These are phyloP conservation scores for Diadumene lineata DNA, from an alignment of 92 coral and sea anemone genomes.

Conservation along the genomic window DNA sequence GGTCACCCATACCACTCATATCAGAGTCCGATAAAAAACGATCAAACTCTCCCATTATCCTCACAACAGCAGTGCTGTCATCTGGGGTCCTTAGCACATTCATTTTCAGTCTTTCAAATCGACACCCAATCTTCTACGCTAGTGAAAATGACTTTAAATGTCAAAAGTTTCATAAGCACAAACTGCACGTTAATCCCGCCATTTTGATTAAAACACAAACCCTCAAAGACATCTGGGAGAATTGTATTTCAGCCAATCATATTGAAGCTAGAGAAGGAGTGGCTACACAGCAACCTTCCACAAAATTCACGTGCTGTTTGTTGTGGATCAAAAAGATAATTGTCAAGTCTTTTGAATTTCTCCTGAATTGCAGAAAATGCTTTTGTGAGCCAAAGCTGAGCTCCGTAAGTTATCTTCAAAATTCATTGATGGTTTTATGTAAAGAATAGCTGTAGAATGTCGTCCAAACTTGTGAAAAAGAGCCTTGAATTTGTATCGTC, in stretches of 20 bases:
- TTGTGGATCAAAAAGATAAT: too few relatives aligned
- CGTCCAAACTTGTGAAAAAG: conserved; percentile 83
- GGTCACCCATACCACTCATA: conserved; percentile 35
- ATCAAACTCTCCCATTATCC: conserved; percentile 89
- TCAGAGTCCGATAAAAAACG: conserved; percentile 69
- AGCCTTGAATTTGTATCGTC: conserved; percentile 72
- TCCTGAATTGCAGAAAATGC: neutral
- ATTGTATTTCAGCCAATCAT: conserved; percentile 37
- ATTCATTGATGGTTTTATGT: neutral
- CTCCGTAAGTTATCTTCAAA: neutral
- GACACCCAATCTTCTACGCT: neutral
- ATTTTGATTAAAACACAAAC: conserved; percentile 31
- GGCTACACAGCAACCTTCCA: conserved; percentile 16
- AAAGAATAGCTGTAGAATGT: conserved; percentile 42
- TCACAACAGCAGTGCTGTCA: conserved; percentile 93
- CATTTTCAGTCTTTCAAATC: conserved; percentile 22
- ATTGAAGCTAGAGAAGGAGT: neutral
- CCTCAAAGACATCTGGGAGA: conserved; percentile 36
- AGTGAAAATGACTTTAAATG: neutral
- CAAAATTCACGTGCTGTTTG: neutral
- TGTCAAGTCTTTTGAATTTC: neutral
- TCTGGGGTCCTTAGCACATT: conserved; percentile 93
- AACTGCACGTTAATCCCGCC: conserved; percentile 49
- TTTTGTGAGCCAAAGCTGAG: neutral
- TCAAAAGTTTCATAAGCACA: neutral